A percentile compares a stretch with the other conserved stretches of the same genome.
phyloP scores from a whole-genome alignment of 2,888 invertebrate species.

The Athrips mouffetella region DNA sequence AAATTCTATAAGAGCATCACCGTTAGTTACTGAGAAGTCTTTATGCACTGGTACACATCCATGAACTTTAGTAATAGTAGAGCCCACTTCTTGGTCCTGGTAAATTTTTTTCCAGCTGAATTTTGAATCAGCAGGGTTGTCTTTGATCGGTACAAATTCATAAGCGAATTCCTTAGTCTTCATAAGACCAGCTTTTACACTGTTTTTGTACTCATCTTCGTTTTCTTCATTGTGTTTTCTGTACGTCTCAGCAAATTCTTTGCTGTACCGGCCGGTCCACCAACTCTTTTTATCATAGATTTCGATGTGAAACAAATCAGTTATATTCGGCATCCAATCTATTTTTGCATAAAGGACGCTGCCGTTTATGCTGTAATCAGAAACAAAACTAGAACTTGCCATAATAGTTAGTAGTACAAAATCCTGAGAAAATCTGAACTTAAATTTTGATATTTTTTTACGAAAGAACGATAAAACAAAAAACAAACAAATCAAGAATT shows the following conservation, averaged over 20 bases:
- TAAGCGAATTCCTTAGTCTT: conserved; percentile 30
- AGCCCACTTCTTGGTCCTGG: conserved; percentile 32
- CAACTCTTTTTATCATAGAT: conserved; percentile 40
- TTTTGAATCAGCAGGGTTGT: conserved; percentile 29
- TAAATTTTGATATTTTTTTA: not conserved
- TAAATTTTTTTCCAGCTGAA: conserved; percentile 52
- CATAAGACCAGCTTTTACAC: conserved; percentile 37
- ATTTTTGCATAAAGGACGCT: conserved; percentile 42
- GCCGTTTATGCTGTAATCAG: conserved; percentile 39
- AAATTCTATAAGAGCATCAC: conserved; percentile 44
- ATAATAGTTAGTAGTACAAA: not conserved
- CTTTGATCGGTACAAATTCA: conserved; percentile 29
- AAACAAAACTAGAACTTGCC: conserved; percentile 21
- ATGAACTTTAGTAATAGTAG: conserved; percentile 31
- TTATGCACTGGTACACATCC: conserved; percentile 42
- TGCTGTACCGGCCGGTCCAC: conserved; percentile 53
- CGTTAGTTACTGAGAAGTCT: conserved; percentile 30
- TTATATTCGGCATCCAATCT: conserved; percentile 42
- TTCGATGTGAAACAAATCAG: conserved; percentile 47
- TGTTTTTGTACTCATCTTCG: conserved; percentile 39
- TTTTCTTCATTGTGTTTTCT: conserved; percentile 37
- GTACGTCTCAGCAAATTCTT: conserved; percentile 38
- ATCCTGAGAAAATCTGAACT: not conserved
- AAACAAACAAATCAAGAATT: no score
- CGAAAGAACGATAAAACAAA: no score